Base-by-base conservation (phyloP, 2,797 vertebrate species). In the Scolopax bukidnonensis region DNA sequence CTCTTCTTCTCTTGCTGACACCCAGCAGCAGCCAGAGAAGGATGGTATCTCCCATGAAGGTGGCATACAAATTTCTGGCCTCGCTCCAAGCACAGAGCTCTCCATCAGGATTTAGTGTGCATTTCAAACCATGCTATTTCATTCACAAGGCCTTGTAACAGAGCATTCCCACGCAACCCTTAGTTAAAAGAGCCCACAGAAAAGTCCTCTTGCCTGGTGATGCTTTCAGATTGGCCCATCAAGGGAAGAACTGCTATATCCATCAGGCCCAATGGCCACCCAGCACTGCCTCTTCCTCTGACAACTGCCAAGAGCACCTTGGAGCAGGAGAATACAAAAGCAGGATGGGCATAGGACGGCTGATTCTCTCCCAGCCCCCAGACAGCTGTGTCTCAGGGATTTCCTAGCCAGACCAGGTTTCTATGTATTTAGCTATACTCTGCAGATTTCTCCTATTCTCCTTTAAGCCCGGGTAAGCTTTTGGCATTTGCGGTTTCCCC, bases 1-100 rank as follows among this genome's bases (percentile, higher is more conserved):
- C 74, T 85, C 84, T 74, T 59, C 68, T 89, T 79, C 27, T 68
- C 78, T 95, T 68, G 68, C 61, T 70, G 43, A 64, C 28, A 51
- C 3, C 7, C 81, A 73, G 64, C 15, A 63, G 61, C 59, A 92
- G 38, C 16, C 84, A 87, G 79, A 93, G 65, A 82, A 65, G 20
- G 85, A 69, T 60, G 64, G 30, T 74, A 30, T 71, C 76, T 96
- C 80, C 80, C 9, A 12, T 40, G 88, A 94, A 74, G 3, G 38
- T 0, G 7, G 76, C 71, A 51, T 23, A 36, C 50, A 90, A 89
- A 96, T 84, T 71, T 83, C 56, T 69, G 73, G 24, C 69, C 69
- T 89, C 1, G 2, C 60, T 75, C 92, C 84, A 81, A 88, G 43
- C 32, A 50, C 53, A 54, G 13, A 16, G 20, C 79, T 60, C 50